Evolutionary conservation across 2,797 vertebrate genomes (phyloP).

Genomic region (Heteromormyrus szaboi): DNA sequence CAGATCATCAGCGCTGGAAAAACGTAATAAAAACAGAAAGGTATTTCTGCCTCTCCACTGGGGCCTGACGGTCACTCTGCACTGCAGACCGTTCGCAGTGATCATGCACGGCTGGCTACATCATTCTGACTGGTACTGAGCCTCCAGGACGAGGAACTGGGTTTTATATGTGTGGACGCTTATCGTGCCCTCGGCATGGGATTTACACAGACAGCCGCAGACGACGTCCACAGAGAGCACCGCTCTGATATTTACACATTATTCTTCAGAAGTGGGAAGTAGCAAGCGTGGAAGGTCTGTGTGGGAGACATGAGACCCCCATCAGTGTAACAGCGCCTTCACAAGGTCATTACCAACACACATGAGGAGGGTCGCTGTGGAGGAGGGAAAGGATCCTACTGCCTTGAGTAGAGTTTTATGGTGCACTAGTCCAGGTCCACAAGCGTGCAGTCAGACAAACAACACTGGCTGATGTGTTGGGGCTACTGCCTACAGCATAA

Average conservation of each 20-base stretch:
- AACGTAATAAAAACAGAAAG: not conserved
- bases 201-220: not conserved
- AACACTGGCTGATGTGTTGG: not conserved
- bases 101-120: not conserved
- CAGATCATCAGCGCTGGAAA: not conserved
- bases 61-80: not conserved
- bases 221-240: not conserved
- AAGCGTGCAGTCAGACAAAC: not conserved
- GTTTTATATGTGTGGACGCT: not conserved
- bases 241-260: not conserved
- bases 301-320: not conserved
- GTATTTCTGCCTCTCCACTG: not conserved
- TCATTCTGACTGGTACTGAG: not conserved
- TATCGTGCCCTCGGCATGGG: not conserved
- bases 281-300: not conserved
- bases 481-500: not conserved
- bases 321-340: not conserved
- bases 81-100: not conserved
- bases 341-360: not conserved
- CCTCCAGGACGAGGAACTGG: not conserved
- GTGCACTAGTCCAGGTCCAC: not conserved
- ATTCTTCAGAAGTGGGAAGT: not conserved
- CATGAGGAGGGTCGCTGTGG: no score
- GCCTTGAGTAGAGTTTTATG: not conserved
- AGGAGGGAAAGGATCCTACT: not conserved